Evolutionary conservation across 2,113 vertebrate species (phyloP).

Genomic region (Alosa alosa): DNA sequence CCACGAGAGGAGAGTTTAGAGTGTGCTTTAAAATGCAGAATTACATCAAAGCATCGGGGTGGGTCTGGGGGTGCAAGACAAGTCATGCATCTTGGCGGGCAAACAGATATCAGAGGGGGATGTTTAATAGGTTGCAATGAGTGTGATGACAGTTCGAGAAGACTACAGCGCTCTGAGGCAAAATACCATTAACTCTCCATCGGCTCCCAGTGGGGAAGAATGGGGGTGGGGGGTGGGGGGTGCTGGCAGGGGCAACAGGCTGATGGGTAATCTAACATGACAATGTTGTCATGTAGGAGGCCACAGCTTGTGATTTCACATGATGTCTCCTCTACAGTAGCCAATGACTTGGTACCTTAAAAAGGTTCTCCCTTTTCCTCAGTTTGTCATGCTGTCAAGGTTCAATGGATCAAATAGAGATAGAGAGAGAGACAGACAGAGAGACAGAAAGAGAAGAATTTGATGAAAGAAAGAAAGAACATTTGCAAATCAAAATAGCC

Average conservation of each 20-base stretch:
- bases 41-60: neutral
- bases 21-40: neutral
- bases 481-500: constrained; percentile 2
- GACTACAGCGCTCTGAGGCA: constrained; percentile 49
- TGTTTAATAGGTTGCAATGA: constrained; percentile 23
- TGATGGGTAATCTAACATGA: constrained; percentile 69
- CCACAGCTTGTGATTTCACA: constrained; percentile 37
- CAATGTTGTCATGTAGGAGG: constrained; percentile 61
- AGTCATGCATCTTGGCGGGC: neutral
- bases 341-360: neutral
- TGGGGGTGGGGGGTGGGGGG: constrained; percentile 56
- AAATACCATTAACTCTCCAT: constrained; percentile 41
- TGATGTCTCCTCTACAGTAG: neutral
- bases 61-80: neutral
- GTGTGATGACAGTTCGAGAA: constrained; percentile 41
- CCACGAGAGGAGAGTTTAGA: neutral
- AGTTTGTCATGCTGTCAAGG: constrained; percentile 46
- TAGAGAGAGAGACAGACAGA: neutral
- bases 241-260: constrained; percentile 53
- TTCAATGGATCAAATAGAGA: constrained; percentile 2
- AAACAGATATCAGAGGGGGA: neutral
- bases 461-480: neutral
- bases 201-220: constrained; percentile 50
- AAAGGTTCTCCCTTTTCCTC: constrained; percentile 41
- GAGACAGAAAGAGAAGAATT: neutral